phyloP scores from a whole-genome alignment of 1,140 invertebrate genomes.

The Laupala kohalensis region DNA sequence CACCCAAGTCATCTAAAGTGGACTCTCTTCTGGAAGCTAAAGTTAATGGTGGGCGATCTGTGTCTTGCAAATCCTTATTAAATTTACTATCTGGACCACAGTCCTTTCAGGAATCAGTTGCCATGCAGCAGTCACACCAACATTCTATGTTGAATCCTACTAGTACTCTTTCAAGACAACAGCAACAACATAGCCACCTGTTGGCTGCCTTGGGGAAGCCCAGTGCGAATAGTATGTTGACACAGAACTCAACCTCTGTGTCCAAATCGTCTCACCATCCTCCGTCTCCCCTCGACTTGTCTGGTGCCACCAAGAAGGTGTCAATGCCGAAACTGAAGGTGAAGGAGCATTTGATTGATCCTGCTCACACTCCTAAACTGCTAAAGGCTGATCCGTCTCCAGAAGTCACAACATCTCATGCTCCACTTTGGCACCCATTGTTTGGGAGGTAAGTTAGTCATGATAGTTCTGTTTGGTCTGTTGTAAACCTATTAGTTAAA shows the following conservation, averaged over 20 bases:
- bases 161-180: neutral
- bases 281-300: slow-evolving; percentile 1
- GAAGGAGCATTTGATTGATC: slow-evolving; percentile 30
- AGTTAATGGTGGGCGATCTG: slow-evolving; percentile 33
- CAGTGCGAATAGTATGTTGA: neutral
- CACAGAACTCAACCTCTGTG: neutral
- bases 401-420: slow-evolving; percentile 1
- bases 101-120: neutral
- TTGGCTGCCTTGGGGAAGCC: slow-evolving; percentile 2
- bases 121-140: neutral
- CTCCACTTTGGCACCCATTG: slow-evolving; percentile 53
- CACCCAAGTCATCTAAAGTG: slow-evolving; percentile 1
- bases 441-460: slow-evolving; percentile 46
- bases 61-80: slow-evolving; percentile 43
- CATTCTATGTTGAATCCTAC: neutral
- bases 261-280: neutral
- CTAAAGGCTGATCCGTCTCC: slow-evolving; percentile 19
- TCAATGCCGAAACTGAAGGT: slow-evolving; percentile 26
- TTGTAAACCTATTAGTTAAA: too few species aligned
- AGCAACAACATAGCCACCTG: neutral
- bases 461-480: neutral
- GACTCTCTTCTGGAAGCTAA: slow-evolving; percentile 15
- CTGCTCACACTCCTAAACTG: slow-evolving; percentile 20
- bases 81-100: slow-evolving; percentile 28
- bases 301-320: neutral